Evolutionary conservation across 2,888 invertebrate species (phyloP), one percentile per base, ranked within the genome.

Genomic region (Geotrupes spiniger): DNA sequence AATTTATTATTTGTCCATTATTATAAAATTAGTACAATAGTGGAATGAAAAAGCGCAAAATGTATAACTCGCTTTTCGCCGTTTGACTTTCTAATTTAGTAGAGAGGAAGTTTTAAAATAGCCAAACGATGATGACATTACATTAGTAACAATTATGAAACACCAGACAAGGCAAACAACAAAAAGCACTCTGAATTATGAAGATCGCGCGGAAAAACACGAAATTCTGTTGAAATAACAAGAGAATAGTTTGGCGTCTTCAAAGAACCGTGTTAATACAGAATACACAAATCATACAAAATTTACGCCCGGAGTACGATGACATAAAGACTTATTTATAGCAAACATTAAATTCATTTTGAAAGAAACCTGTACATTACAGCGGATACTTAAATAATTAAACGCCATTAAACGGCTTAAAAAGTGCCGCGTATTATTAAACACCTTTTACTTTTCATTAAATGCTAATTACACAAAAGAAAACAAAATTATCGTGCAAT

Each of bases 301-400:
- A 21, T 21, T 21, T 21, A 31, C 42, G 31, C 10, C 27, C 25
- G 26, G 16, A 43, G 21, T 36, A n/a, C n/a, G n/a, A n/a, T n/a
- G n/a, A n/a, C 6, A 21, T 21, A 21, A 3, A 21, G 3, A 31
- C 31, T 17, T 42, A 42, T 42, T 42, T 42, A 42, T 42, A 25
- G 33, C 31, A 9, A 16, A 10, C 42, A 42, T 42, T 31, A 42
- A 12, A 11, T n/a, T 14, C 26, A 39, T 41, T 33, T 33, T 42
- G 12, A 12, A 33, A 14, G 42, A 36, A 43, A 43, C 42, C 36
- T 43, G 42, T 43, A 43, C 33, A 43, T 36, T 43, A 43, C 38
- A 11, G 11, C 10, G 8, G 38, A 11, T 38, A 21, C 21, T 21
- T 6, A 4, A 12, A 4, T 31, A 4, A 31, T 10, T 31, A 31